phyloP scores from a whole-genome alignment of 1,140 invertebrate genomes.

The Temnothorax longispinosus region DNA sequence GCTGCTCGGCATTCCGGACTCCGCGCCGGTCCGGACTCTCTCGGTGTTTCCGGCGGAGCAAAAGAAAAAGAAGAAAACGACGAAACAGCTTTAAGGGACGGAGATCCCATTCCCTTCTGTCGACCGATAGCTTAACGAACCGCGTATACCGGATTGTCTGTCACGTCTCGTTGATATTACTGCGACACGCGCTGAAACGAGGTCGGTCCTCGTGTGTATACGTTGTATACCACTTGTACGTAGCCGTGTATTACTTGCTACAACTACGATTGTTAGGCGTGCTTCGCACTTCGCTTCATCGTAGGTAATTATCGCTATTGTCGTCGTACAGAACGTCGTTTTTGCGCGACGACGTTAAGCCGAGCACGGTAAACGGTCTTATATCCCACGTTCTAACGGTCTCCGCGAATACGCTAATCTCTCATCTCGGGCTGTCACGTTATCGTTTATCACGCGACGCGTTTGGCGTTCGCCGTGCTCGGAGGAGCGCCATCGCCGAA shows the following conservation, averaged over 20 bases:
- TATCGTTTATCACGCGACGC: not conserved
- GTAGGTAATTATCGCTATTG: constrained; percentile 41
- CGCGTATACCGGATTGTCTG: not conserved
- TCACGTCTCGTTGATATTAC: constrained; percentile 52
- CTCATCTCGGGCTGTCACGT: not conserved
- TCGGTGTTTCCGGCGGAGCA: not conserved
- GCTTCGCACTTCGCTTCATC: constrained; percentile 41
- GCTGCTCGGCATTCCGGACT: not conserved
- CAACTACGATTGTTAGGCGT: constrained; percentile 37
- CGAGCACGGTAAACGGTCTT: not conserved
- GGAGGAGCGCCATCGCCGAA: not conserved
- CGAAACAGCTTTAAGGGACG: constrained; percentile 53
- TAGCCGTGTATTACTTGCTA: constrained; percentile 28
- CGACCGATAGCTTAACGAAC: constrained; percentile 31
- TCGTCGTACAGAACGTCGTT: constrained; percentile 22
- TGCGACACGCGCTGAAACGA: constrained; percentile 1
- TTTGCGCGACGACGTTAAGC: not conserved
- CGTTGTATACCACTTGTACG: constrained; percentile 29
- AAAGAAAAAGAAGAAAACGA: not conserved
- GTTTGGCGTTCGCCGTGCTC: not conserved
- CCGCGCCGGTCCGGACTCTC: not conserved
- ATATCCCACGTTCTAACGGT: not conserved
- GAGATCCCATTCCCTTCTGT: constrained; percentile 31
- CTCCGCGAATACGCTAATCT: not conserved
- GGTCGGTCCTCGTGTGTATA: constrained; percentile 24